Base-by-base conservation (phyloP, 1,140 invertebrate genomes). In the Metaphire vulgaris region DNA sequence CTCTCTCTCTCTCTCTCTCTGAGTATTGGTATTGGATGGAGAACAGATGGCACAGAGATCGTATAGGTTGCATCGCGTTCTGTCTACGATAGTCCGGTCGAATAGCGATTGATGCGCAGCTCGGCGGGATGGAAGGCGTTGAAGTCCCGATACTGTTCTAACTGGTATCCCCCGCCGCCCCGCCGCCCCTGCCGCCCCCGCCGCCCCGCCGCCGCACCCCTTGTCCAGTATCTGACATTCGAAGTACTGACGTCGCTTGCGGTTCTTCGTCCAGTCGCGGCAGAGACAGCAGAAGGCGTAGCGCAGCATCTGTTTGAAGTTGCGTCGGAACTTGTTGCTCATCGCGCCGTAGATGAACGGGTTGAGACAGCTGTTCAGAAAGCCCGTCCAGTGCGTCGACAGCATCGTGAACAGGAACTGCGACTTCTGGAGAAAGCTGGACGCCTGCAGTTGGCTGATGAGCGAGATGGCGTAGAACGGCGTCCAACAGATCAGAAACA, bases 351-450 rank as follows among this genome's bases (percentile, higher is more conserved):
- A 93, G 69, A 93, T 92, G 12, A 94, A 89, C 0, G 92, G 92
- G 84, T 94, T 94, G 78, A 93, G 92, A 81, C 92, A 93, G n/a
- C 85, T 86, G 70, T 87, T 86, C 1, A 83, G 34, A 74, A 87
- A 87, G n/a, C 83, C 85, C 1, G 82, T 79, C 1, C 86, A 76
- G 74, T 87, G 87, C 41, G 87, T 85, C 33, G 76, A 79, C 0
- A 87, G 81, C 86, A 87, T 87, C 16, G 84, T 87, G 74, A 86
- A 87, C 76, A 85, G 86, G 74, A 81, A 86, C 26, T 86, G 80
- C 31, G 83, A 74, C 16, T 81, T 75, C 1, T 81, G 68, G 29
- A 86, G 69, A 75, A 81, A 86, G 71, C 83, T 86, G 21, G 77
- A 76, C 0, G 75, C 28, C 66, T 82, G 82, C 12, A 84, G 78